Percentiles rank a stretch among this genome's conserved stretches.
Evolutionary conservation across 1,140 invertebrate genomes (phyloP).

Genomic region (Euura lappo): DNA sequence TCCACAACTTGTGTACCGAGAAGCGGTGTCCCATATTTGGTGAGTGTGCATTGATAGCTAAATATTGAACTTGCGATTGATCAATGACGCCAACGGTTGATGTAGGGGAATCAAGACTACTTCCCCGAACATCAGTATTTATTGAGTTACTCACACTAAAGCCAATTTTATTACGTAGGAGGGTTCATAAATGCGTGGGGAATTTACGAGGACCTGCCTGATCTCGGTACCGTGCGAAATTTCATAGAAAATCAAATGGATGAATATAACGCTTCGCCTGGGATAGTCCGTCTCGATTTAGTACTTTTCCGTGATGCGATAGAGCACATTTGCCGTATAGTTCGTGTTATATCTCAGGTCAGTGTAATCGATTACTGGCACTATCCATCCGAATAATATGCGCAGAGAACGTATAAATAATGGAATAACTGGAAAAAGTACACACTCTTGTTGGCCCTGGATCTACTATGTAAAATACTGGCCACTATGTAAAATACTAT

Average conservation of each 20-base stretch:
- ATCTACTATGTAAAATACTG: too few species aligned
- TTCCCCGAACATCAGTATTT: slow-evolving; percentile 12
- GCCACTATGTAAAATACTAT: too few species aligned
- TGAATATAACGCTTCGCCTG: slow-evolving; percentile 80
- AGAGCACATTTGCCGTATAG: slow-evolving; percentile 81
- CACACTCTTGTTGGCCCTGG: too few species aligned
- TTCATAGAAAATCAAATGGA: slow-evolving; percentile 73
- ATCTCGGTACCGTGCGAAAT: slow-evolving; percentile 66
- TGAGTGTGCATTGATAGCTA: slow-evolving; percentile 44
- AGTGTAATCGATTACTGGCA: not conserved
- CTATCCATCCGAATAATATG: too few species aligned
- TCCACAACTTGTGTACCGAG: slow-evolving; percentile 79
- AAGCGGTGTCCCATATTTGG: slow-evolving; percentile 79
- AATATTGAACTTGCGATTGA: not conserved
- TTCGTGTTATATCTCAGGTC: slow-evolving; percentile 79
- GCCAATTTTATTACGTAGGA: slow-evolving; percentile 46
- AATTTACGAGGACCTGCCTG: slow-evolving; percentile 78
- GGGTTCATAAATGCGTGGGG: slow-evolving; percentile 76
- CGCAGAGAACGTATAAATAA: too few species aligned
- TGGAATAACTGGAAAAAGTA: too few species aligned
- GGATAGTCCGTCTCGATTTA: slow-evolving; percentile 77
- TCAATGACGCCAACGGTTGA: not conserved
- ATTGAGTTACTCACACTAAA: slow-evolving; percentile 10
- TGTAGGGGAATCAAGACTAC: not conserved
- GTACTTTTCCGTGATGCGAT: slow-evolving; percentile 86